A percentile compares a stretch with the other conserved stretches of the same genome.
phyloP scores from a whole-genome alignment of 2,888 invertebrate genomes.

The Kuschelorhynchus macadamiae region DNA sequence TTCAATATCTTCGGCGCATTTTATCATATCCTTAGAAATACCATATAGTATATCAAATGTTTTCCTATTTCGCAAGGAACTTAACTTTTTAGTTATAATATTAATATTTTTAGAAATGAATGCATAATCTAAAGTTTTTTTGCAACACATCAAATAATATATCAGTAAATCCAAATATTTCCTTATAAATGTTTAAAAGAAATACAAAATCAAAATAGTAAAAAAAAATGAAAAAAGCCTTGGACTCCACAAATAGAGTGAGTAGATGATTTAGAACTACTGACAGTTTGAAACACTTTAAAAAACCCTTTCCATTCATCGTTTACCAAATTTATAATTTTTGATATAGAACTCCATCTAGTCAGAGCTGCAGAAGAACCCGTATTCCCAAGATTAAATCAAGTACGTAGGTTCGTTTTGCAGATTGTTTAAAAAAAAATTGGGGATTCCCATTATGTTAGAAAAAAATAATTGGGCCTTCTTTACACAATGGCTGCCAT shows the following conservation, averaged over 20 bases:
- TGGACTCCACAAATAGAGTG: constrained; percentile 9
- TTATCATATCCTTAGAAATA: too few species aligned
- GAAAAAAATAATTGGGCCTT: background rate
- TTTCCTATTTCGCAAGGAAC: too few species aligned
- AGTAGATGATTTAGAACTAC: constrained; percentile 2
- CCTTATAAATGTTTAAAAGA: too few species aligned
- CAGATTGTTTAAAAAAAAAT: constrained; percentile 23
- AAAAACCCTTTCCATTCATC: constrained; percentile 10
- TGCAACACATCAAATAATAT: too few species aligned
- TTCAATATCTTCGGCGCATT: too few species aligned
- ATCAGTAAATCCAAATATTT: too few species aligned
- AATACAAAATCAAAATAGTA: background rate
- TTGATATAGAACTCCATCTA: constrained; percentile 5
- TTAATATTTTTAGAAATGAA: too few species aligned
- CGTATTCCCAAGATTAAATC: constrained; percentile 12
- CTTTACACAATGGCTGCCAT: background rate
- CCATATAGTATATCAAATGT: too few species aligned
- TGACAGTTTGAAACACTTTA: constrained; percentile 9
- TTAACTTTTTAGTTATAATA: too few species aligned
- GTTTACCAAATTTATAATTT: constrained; percentile 14
- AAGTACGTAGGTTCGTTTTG: constrained; percentile 34
- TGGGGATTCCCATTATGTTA: background rate
- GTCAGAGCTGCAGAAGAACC: background rate
- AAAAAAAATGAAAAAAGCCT: background rate
- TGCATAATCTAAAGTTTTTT: too few species aligned